Percentiles rank a stretch among this genome's conserved stretches.
Conservation (phyloP, 2,113 vertebrate species). For the Dendrocopos noguchii region DNA sequence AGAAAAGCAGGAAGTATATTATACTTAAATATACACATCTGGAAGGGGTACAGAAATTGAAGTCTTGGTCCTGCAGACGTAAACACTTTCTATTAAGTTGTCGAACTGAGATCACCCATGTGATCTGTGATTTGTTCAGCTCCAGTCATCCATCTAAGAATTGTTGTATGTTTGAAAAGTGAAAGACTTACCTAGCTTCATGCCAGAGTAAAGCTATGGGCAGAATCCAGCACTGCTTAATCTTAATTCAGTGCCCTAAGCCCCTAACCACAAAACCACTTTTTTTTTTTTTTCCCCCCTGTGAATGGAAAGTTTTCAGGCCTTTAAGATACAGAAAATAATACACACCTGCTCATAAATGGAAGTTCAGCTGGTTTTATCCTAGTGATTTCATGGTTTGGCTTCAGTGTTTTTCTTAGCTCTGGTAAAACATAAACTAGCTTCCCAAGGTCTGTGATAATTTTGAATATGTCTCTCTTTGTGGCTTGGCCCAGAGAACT, state of each 20-base stretch:
- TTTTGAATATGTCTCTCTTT: background rate
- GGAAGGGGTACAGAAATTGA: background rate
- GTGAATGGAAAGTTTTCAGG: background rate
- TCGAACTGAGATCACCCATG: background rate
- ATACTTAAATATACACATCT: background rate
- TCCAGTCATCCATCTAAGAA: background rate
- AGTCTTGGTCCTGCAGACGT: background rate
- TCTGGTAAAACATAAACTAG: background rate
- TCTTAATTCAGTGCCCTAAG: background rate
- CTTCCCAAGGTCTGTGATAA: background rate
- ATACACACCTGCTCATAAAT: background rate
- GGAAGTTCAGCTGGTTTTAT: background rate
- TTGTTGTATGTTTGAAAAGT: background rate
- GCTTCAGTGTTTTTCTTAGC: background rate
- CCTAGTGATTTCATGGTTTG: background rate
- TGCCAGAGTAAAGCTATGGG: background rate
- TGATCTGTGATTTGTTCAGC: background rate
- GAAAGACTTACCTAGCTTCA: background rate
- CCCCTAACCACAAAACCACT: constrained; percentile 2
- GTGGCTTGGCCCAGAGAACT: background rate
- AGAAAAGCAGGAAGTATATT: background rate
- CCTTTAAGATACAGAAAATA: background rate
- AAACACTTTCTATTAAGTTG: background rate
- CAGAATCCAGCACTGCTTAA: background rate
- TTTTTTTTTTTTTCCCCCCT: background rate